A percentile compares a stretch with the other conserved stretches of the same genome.
Evolutionary conservation across 2,888 invertebrate species (phyloP).

Genomic region (Resseliella maxima): DNA sequence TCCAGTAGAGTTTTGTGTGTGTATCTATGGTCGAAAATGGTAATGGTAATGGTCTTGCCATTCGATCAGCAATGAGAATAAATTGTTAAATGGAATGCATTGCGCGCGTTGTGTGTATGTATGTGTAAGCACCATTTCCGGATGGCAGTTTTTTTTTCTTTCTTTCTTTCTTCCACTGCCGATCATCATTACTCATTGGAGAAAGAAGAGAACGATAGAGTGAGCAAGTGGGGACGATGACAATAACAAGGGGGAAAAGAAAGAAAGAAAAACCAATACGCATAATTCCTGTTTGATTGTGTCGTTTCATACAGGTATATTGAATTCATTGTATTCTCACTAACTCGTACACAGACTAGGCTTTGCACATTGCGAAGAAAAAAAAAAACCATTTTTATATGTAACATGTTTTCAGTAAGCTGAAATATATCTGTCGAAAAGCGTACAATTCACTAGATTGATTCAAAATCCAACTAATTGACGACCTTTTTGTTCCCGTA

Average conservation of each 20-base stretch:
- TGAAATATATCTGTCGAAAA: conserved; percentile 9
- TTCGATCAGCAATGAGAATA: conserved; percentile 2
- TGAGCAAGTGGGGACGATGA: neutral
- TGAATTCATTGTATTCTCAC: neutral
- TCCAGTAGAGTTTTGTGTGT: neutral
- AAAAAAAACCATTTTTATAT: neutral
- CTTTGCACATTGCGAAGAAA: neutral
- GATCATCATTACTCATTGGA: conserved; percentile 45
- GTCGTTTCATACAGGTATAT: conserved; percentile 37
- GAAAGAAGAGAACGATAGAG: conserved; percentile 14
- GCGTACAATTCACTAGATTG: neutral
- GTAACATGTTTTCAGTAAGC: neutral
- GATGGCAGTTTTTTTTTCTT: neutral
- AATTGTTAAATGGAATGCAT: neutral
- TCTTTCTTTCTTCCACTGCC: neutral
- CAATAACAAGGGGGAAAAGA: neutral
- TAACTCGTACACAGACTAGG: too few species aligned
- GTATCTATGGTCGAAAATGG: neutral
- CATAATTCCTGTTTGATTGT: conserved; percentile 56
- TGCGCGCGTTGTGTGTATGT: neutral
- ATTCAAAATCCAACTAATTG: conserved; percentile 41
- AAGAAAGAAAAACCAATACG: conserved; percentile 55
- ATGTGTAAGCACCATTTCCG: conserved; percentile 46
- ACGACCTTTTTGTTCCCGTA: conserved; percentile 44
- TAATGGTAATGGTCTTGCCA: neutral